These are phyloP conservation scores for Arion vulgaris DNA, from an alignment of 1,140 invertebrate genomes.

Conservation along the genomic window DNA sequence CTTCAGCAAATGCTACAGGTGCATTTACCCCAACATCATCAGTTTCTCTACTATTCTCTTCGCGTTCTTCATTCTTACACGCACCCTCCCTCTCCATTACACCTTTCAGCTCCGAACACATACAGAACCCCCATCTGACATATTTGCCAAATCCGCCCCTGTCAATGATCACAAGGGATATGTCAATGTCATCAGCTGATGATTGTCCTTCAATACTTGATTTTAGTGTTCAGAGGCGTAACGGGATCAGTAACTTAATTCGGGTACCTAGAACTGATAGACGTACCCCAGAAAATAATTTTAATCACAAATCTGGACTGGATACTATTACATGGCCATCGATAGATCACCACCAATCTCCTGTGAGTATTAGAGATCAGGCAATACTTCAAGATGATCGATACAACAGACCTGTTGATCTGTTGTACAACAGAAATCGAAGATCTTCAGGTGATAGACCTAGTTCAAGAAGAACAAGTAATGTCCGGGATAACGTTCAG, in stretches of 20 bases:
- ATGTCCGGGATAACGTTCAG: background rate
- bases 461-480: background rate
- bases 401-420: background rate
- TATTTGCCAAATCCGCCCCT: slow-evolving; percentile 12
- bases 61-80: slow-evolving; percentile 1
- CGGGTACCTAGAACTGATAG: background rate
- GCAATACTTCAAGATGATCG: background rate
- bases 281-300: background rate
- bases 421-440: background rate
- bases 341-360: background rate
- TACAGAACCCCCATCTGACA: background rate
- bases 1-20: background rate
- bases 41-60: slow-evolving; percentile 13
- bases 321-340: background rate
- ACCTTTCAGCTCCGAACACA: background rate
- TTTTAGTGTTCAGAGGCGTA: slow-evolving; percentile 47
- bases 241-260: background rate
- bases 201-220: background rate
- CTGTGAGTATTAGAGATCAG: background rate
- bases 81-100: background rate
- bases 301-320: background rate
- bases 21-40: background rate
- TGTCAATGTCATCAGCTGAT: background rate
- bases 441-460: background rate
- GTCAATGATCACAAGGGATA: background rate